A percentile compares a stretch with the other conserved stretches of the same genome.
These are phyloP conservation scores for Bradypus variegatus DNA, from an alignment of 2,797 vertebrate species.

Conservation along the genomic window DNA sequence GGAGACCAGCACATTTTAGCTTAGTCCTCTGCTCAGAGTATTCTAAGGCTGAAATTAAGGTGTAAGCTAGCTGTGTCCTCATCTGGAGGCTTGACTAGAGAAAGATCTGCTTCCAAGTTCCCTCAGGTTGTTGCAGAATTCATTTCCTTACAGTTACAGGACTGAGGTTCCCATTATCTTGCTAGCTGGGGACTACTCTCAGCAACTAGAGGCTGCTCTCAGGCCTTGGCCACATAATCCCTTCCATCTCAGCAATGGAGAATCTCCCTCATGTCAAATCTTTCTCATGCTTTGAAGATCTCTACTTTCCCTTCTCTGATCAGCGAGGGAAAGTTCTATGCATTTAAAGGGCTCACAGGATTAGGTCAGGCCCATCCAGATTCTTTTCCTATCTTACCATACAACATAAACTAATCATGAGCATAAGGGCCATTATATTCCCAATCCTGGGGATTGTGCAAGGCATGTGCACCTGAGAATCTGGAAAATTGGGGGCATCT, in stretches of 20 bases:
- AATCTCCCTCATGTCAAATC: background rate
- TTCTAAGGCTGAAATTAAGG: background rate
- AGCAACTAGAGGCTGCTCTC: no score
- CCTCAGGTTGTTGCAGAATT: background rate
- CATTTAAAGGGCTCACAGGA: background rate
- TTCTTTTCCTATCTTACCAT: background rate
- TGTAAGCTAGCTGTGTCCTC: background rate
- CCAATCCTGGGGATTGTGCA: background rate
- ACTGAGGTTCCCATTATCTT: background rate
- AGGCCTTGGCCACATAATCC: background rate
- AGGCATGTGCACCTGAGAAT: background rate
- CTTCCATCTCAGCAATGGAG: background rate
- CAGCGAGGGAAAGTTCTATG: background rate
- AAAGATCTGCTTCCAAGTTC: background rate
- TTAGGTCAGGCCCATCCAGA: background rate
- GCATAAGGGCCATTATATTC: background rate
- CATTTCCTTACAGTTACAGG: background rate
- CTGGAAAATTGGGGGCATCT: background rate
- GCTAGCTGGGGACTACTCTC: background rate
- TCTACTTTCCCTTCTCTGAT: background rate
- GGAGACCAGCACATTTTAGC: background rate
- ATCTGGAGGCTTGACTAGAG: background rate
- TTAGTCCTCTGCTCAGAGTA: background rate
- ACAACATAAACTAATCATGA: background rate
- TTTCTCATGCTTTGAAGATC: background rate